Evolutionary conservation across 2,113 vertebrate genomes (phyloP).

Genomic region (Brachypodius melanocephalos): DNA sequence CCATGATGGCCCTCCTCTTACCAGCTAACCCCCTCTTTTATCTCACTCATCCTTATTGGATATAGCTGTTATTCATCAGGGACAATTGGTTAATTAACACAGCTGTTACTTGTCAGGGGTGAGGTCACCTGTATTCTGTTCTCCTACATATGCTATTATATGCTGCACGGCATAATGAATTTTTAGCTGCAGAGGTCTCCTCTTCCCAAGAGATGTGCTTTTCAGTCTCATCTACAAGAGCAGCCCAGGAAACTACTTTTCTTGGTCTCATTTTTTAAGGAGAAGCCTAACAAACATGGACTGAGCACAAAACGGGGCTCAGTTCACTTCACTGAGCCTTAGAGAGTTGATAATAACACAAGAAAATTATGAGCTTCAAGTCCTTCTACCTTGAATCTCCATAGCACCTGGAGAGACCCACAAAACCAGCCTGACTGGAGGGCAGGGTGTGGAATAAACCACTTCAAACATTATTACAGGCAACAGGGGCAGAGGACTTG

Average conservation of each 20-base stretch:
- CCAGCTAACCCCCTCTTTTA: not conserved
- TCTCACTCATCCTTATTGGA: not conserved
- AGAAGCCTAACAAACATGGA: not conserved
- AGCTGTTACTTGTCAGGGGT: not conserved
- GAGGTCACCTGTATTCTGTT: not conserved
- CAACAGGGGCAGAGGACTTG: not conserved
- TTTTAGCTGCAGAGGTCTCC: not conserved
- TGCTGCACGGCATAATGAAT: not conserved
- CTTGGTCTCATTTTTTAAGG: not conserved
- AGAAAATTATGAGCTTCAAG: not conserved
- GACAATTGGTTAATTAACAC: not conserved
- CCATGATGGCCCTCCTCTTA: not conserved
- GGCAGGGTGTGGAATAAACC: not conserved
- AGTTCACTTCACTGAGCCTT: not conserved
- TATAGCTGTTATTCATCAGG: not conserved
- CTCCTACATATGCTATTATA: not conserved
- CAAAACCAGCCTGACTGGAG: not conserved
- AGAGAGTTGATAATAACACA: accelerated
- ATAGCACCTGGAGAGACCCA: not conserved
- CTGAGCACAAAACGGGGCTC: not conserved
- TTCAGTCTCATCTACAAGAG: not conserved
- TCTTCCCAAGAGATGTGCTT: not conserved
- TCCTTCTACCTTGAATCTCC: not conserved
- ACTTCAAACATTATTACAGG: not conserved
- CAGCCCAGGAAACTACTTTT: not conserved